These are phyloP conservation scores for Pocillopora damicornis DNA, from an alignment of 64 coral and sea anemone genomes.

Conservation along the genomic window DNA sequence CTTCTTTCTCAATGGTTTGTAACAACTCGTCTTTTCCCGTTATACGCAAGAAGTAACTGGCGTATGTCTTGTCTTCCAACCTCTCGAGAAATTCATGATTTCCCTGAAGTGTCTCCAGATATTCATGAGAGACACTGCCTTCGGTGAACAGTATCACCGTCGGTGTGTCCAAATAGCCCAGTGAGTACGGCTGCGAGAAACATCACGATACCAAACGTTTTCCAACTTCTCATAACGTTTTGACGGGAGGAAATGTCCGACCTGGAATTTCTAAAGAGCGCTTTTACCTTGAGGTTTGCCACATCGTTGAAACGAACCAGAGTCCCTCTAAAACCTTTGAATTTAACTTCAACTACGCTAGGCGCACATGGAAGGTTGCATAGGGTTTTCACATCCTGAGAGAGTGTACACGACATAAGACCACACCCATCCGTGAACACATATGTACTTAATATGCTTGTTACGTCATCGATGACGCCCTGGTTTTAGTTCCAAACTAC, in stretches of 20 bases:
- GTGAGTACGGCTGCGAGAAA: slow-evolving; percentile 73
- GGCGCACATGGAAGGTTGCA: slow-evolving; percentile 35
- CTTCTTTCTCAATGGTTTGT: not conserved
- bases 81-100: slow-evolving; percentile 56
- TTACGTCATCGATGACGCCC: slow-evolving; percentile 52
- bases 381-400: slow-evolving; percentile 36
- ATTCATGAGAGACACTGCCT: slow-evolving; percentile 58
- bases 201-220: slow-evolving; percentile 58
- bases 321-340: slow-evolving; percentile 59
- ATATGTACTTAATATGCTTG: slow-evolving; percentile 21
- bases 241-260: slow-evolving; percentile 48
- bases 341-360: slow-evolving; percentile 60
- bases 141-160: slow-evolving; percentile 85
- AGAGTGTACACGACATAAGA: slow-evolving; percentile 61
- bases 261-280: slow-evolving; percentile 77
- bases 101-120: slow-evolving; percentile 69
- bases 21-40: slow-evolving; percentile 14
- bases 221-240: slow-evolving; percentile 22
- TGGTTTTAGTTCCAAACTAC: slow-evolving; percentile 34
- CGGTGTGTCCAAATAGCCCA: slow-evolving; percentile 74
- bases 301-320: slow-evolving; percentile 49
- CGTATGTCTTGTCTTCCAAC: slow-evolving; percentile 35
- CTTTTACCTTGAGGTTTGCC: slow-evolving; percentile 16
- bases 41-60: slow-evolving; percentile 49
- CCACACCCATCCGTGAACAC: slow-evolving; percentile 80